Evolutionary conservation across 2,797 vertebrate genomes (phyloP).

Genomic region (Eulemur rubriventer): DNA sequence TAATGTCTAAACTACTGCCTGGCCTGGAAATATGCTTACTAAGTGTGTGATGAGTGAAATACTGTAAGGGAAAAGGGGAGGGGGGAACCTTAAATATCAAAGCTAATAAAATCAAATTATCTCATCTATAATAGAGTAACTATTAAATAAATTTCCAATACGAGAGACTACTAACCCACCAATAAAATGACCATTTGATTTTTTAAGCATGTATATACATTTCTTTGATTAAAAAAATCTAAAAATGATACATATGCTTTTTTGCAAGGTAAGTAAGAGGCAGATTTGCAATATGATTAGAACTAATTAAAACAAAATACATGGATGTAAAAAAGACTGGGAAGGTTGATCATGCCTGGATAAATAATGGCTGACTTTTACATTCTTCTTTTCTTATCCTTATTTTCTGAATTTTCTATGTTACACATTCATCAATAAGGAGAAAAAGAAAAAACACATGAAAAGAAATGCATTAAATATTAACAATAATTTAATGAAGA

Average conservation of each 20-base stretch:
- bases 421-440: not conserved
- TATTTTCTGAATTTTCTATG: constrained; percentile 39
- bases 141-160: not conserved
- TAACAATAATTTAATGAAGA: not conserved
- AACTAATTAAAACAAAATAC: constrained; percentile 3
- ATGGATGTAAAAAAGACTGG: not conserved
- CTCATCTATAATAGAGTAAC: not conserved
- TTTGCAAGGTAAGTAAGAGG: not conserved
- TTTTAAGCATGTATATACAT: not conserved
- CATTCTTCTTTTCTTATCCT: not conserved
- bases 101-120: not conserved
- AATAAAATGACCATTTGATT: constrained; percentile 11
- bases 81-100: not conserved
- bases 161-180: not conserved
- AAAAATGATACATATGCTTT: not conserved
- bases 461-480: constrained; percentile 24
- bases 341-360: not conserved
- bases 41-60: not conserved
- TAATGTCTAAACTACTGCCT: not conserved
- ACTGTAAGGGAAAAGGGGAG: not conserved
- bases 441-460: not conserved
- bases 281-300: not conserved
- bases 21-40: not conserved
- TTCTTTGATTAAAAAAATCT: not conserved
- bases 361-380: constrained; percentile 12